Base-by-base conservation (phyloP, 35 echinoderm and acorn worm genomes). In the Anneissia japonica region DNA sequence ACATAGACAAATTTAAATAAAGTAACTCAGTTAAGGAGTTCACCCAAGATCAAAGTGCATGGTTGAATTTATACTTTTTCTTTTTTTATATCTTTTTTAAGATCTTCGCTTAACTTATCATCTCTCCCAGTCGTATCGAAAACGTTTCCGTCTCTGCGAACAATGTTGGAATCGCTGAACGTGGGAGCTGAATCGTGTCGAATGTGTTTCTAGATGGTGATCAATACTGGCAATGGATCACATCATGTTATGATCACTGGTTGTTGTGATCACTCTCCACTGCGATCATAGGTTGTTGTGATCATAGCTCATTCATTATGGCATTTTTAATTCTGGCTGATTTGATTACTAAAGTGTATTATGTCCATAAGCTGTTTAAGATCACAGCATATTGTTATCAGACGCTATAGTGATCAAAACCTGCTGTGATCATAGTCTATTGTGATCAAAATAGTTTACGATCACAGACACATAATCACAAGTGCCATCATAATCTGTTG, bases 131-230 rank as follows among this genome's bases (percentile, higher is more conserved):
- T 28, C 4, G 94, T 96, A 43, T 79, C 78, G 36, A 87, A 96
- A 55, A 87, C 90, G 5, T 87, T 96, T 36, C 90, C 94, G 21
- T 86, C 94, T 11, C 75, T 92, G 84, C 88, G 94, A 74, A 73
- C 90, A 4, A 92, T 96, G 84, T 39, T 96, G 77, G 94, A 96
- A 82, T 84, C 80, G 0, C 83, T 96, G 37, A 92, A 92, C 21
- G 85, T 74, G 10, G 94, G 90, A 51, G 74, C 79, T 9, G 51
- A 64, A 9, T 64, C 51, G 21, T 64, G 51, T 26, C 51, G 26
- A 23, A 64, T 64, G 51, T 64, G 51, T 64, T 64, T 64, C 21
- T 64, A 64, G 19, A 64, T 23, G 21, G 7, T 64, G 51, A 9
- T 56, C 36, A 51, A 46, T 82, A 37, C 76, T 45, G 31, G 30